Conservation (phyloP, 2,113 vertebrate species). For the Malurus melanocephalus region DNA sequence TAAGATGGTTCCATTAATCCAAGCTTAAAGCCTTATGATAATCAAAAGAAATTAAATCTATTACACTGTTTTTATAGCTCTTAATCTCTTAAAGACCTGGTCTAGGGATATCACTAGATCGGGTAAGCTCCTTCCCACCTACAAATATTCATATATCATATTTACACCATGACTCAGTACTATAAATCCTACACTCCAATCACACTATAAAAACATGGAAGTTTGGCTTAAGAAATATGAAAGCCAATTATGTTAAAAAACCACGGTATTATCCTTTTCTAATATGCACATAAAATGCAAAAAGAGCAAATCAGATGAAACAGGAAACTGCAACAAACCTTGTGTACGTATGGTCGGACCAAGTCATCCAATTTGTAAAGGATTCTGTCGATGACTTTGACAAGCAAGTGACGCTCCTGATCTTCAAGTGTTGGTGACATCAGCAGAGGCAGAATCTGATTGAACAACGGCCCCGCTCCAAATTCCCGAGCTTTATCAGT, state of each 20-base stretch:
- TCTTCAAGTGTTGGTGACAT: slow-evolving; percentile 98
- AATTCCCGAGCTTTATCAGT: slow-evolving; percentile 98
- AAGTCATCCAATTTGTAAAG: slow-evolving; percentile 97
- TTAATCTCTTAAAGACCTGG: not conserved
- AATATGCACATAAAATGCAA: not conserved
- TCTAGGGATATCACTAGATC: not conserved
- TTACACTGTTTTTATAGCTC: not conserved
- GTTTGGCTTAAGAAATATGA: not conserved
- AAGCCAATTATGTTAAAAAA: not conserved
- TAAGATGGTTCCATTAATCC: not conserved
- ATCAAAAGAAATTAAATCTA: not conserved
- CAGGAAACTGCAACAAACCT: slow-evolving; percentile 71
- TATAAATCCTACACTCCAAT: not conserved
- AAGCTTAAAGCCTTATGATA: not conserved
- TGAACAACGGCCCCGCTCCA: slow-evolving; percentile 93
- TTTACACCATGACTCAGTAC: not conserved
- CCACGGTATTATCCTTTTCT: not conserved
- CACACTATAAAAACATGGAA: not conserved
- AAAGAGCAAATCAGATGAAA: not conserved
- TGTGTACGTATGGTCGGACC: slow-evolving; percentile 96
- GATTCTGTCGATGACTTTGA: slow-evolving; percentile 98
- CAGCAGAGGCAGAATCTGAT: slow-evolving; percentile 94
- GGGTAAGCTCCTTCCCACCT: not conserved
- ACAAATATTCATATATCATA: not conserved
- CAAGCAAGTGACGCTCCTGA: slow-evolving; percentile 95